Evolutionary conservation across 2,888 invertebrate species (phyloP).

Genomic region (Rhamnusium bicolor): DNA sequence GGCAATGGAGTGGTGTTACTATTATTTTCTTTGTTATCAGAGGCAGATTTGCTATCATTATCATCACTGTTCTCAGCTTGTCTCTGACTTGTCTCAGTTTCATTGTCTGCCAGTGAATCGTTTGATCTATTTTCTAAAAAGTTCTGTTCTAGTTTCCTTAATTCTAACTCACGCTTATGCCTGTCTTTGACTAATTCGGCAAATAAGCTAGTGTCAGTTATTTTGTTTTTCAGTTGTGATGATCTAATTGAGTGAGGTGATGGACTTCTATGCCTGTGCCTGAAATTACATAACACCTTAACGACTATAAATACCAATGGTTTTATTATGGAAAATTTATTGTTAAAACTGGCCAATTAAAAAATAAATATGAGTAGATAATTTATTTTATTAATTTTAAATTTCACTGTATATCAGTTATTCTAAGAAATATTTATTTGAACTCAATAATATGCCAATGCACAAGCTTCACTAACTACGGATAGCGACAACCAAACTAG

Average conservation of each 20-base stretch:
- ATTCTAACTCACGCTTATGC: conserved; percentile 85
- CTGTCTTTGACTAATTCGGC: conserved; percentile 91
- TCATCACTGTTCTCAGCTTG: conserved; percentile 18
- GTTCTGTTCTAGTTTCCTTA: conserved; percentile 76
- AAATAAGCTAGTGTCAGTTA: conserved; percentile 91
- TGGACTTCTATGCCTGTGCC: conserved; percentile 65
- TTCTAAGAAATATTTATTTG: too few species aligned
- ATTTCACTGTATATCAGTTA: too few species aligned
- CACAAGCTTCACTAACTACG: too few species aligned
- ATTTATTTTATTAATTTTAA: too few species aligned
- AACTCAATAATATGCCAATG: too few species aligned
- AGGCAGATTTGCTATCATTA: conserved; percentile 39
- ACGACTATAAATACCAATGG: background rate
- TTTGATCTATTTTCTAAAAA: conserved; percentile 15
- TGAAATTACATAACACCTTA: conserved; percentile 23
- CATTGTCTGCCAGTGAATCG: background rate
- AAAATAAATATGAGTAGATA: too few species aligned
- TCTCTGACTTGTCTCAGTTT: conserved; percentile 12
- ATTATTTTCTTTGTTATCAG: conserved; percentile 40
- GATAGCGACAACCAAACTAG: too few species aligned
- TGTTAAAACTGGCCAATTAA: background rate
- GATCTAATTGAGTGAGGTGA: conserved; percentile 70
- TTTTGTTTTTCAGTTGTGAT: conserved; percentile 84
- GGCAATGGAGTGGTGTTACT: conserved; percentile 55
- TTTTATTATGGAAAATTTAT: background rate